phyloP scores from a whole-genome alignment of 2,113 vertebrate species.

The Gallinago media region DNA sequence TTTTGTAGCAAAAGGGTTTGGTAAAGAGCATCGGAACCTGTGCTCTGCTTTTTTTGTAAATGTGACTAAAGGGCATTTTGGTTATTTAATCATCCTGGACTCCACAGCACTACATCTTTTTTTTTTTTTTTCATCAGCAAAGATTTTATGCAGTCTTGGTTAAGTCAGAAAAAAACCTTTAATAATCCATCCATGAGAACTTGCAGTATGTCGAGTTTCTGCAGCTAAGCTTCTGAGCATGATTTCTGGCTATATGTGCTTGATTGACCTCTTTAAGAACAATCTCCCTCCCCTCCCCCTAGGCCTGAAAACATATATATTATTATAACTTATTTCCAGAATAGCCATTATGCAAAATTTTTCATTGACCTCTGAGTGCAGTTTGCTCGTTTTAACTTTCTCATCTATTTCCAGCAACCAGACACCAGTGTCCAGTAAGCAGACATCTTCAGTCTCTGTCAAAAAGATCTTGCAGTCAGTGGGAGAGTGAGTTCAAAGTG shows the following conservation, averaged over 20 bases:
- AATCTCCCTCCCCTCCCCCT: no score
- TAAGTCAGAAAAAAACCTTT: not conserved
- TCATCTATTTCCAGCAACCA: not conserved
- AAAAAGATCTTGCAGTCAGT: not conserved
- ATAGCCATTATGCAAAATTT: not conserved
- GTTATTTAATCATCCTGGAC: not conserved
- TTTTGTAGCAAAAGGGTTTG: not conserved
- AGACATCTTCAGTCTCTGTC: not conserved
- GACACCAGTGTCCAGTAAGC: not conserved
- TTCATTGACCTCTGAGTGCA: not conserved
- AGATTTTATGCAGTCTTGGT: not conserved
- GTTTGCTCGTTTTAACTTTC: not conserved
- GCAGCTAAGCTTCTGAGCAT: not conserved
- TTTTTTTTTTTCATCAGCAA: not conserved
- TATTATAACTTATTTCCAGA: not conserved
- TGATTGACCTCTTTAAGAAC: not conserved
- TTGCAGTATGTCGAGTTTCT: not conserved
- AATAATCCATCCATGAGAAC: not conserved
- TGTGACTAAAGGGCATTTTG: not conserved
- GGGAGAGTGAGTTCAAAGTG: not conserved
- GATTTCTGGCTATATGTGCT: not conserved
- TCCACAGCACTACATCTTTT: not conserved
- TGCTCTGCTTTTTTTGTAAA: not conserved
- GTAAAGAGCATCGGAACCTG: not conserved
- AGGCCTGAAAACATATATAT: not conserved